Evolutionary conservation across 2,888 invertebrate species (phyloP).

Genomic region (Apamea sordens): DNA sequence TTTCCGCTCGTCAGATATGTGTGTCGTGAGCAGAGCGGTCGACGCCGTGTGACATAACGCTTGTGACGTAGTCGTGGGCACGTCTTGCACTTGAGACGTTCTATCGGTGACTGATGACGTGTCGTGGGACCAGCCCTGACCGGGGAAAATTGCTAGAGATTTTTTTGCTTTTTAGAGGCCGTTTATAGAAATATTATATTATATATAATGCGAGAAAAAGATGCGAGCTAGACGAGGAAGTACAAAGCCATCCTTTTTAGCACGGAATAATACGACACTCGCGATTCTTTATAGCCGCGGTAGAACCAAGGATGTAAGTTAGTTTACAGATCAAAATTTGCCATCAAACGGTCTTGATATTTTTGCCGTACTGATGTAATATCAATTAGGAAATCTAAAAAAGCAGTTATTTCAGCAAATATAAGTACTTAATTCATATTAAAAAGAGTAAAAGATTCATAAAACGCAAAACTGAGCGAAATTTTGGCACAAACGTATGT

Average conservation of each 20-base stretch:
- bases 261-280: background rate
- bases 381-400: conserved; percentile 15
- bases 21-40: conserved; percentile 78
- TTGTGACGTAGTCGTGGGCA: conserved; percentile 39
- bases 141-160: background rate
- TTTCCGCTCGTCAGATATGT: conserved; percentile 86
- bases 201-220: background rate
- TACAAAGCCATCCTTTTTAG: background rate
- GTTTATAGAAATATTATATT: background rate
- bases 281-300: background rate
- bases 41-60: conserved; percentile 77
- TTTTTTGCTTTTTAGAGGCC: background rate
- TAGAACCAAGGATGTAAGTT: conserved; percentile 1
- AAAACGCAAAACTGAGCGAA: conserved; percentile 64
- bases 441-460: conserved; percentile 14
- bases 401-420: conserved; percentile 26
- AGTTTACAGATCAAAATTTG: background rate
- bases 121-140: conserved; percentile 39
- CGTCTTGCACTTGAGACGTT: conserved; percentile 17
- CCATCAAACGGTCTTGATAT: background rate
- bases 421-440: conserved; percentile 36
- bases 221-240: background rate
- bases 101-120: conserved; percentile 16
- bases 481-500: conserved; percentile 73
- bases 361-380: background rate